Base-by-base conservation (phyloP, 2,888 invertebrate species). In the Drosophila fungiperda region DNA sequence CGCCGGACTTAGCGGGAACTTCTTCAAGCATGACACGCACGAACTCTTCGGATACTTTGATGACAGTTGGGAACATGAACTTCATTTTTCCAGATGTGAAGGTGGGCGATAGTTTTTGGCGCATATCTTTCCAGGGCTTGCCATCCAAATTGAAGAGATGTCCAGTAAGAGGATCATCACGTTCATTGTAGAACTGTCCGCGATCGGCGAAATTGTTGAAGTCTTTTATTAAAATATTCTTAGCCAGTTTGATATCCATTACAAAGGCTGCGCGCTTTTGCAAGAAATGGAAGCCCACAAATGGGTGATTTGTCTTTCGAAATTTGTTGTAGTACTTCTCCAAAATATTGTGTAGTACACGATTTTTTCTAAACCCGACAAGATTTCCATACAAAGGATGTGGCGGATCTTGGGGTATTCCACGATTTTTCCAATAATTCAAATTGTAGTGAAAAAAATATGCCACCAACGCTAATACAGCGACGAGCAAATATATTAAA, bases 41-140 rank as follows among this genome's bases (percentile, higher is more conserved):
- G 11, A 90, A 83, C 40, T 85, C 83, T n/a, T 85, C 65, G 0
- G 84, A 80, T 0, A 90, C 78, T n/a, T 70, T 68, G 1, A 87
- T 54, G 8, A 83, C 70, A 9, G 79, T 76, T 2, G 90, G 90
- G 40, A 90, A 87, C 91, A 90, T 90, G 5, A 68, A 71, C 59
- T 91, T 91, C 82, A 90, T 91, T 70, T 91, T 90, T 11, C 87
- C 90, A 5, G 91, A 88, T 1, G 90, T 89, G 54, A 90, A 90
- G 0, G 91, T 93, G 4, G 94, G 93, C 20, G 82, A 71, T 6
- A 82, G 33, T 8, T 93, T 93, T 7, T 91, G 80, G 4, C 94
- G 89, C 68, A 94, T 77, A 9, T 89, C 81, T 68, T 91, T 93
- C 94, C 94, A 94, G 0, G 83, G 83, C 4, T 78, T 76, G 3